Evolutionary conservation across 2,797 vertebrate species (phyloP).

Genomic region (Falco biarmicus): DNA sequence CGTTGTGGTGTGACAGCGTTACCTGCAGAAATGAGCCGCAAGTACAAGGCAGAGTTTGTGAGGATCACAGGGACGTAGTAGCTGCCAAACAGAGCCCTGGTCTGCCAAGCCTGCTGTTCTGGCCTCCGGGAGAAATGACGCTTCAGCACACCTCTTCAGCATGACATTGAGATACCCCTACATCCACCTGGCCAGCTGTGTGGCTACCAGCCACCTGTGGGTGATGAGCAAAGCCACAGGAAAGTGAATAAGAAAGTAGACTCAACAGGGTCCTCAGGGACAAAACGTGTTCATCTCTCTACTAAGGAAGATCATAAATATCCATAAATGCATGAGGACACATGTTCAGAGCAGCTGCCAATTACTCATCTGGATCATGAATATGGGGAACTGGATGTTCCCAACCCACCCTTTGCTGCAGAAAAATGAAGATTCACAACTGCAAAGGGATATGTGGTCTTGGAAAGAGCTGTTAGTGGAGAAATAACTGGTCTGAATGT

Average conservation of each 20-base stretch:
- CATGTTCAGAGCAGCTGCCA: slow-evolving; percentile 16
- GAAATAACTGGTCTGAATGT: neutral
- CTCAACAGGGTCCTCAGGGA: neutral
- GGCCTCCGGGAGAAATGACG: neutral
- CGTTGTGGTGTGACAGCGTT: neutral
- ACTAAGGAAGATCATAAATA: slow-evolving; percentile 12
- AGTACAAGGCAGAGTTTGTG: neutral
- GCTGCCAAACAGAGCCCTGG: neutral
- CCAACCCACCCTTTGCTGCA: slow-evolving; percentile 9
- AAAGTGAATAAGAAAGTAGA: neutral
- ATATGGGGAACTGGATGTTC: slow-evolving; percentile 46
- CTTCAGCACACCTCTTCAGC: neutral
- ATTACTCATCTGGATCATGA: slow-evolving; percentile 31
- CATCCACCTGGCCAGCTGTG: neutral
- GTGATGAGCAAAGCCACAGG: neutral
- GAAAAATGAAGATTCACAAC: neutral
- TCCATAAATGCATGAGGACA: slow-evolving; percentile 35
- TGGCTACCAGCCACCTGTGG: neutral
- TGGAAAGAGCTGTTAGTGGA: neutral
- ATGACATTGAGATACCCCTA: neutral
- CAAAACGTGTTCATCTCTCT: neutral
- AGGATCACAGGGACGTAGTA: rapidly evolving
- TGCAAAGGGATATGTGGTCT: neutral
- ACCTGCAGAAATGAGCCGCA: neutral
- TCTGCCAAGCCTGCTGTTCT: neutral